These are phyloP conservation scores for Leguminivora glycinivorella DNA, from an alignment of 1,140 invertebrate species.

Conservation along the genomic window DNA sequence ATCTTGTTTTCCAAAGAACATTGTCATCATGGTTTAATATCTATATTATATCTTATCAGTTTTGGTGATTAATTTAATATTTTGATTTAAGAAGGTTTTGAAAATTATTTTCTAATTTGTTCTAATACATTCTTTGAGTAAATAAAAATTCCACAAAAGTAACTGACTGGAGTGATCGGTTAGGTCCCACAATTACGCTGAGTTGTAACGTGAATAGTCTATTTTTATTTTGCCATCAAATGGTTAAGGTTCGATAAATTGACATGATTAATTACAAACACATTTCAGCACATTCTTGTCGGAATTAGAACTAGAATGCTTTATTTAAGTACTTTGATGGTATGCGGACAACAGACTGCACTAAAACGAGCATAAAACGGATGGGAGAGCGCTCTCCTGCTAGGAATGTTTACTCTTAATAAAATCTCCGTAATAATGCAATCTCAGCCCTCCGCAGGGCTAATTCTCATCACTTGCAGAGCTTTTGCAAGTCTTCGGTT, in stretches of 20 bases:
- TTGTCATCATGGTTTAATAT: slow-evolving; percentile 1
- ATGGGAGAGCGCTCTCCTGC: neutral
- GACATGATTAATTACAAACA: neutral
- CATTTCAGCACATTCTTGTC: neutral
- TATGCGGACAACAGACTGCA: neutral
- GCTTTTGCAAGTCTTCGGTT: neutral
- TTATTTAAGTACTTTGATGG: neutral
- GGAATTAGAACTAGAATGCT: neutral
- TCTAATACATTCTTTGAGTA: too few relatives aligned
- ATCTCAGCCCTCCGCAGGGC: slow-evolving; percentile 46
- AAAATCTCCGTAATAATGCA: slow-evolving; percentile 46
- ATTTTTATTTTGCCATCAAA: neutral
- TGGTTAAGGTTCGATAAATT: neutral
- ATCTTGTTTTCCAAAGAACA: neutral
- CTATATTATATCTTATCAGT: too few relatives aligned
- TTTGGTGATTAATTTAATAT: too few relatives aligned
- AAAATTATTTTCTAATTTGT: too few relatives aligned
- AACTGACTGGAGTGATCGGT: neutral
- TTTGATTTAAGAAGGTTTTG: too few relatives aligned
- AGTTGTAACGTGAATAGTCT: neutral
- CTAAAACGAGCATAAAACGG: slow-evolving; percentile 5
- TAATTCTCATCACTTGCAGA: neutral
- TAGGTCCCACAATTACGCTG: too few relatives aligned
- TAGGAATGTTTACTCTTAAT: slow-evolving; percentile 38
- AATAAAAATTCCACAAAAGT: neutral